Evolutionary conservation across 2,888 invertebrate genomes (phyloP), one percentile per base, ranked within the genome.

Genomic region (Phalera bucephala): DNA sequence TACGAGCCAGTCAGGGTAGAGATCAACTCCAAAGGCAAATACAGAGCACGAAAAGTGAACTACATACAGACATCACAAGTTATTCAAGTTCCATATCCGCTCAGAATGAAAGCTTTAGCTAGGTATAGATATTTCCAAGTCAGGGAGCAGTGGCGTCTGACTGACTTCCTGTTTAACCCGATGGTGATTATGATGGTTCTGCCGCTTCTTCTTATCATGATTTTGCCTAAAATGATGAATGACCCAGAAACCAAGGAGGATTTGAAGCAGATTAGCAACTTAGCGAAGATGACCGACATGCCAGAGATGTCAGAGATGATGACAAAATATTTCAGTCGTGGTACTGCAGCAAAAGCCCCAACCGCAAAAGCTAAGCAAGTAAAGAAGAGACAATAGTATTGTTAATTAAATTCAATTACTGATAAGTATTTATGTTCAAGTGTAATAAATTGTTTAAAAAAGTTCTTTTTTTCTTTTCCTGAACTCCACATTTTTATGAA

Each of bases 171-270:
- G 19, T 96, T 98, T 80, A 98, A 96, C 80, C 99, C 99, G 1
- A 99, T 99, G 98, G 96, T 99, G 3, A 91, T 99, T 45, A 99
- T 99, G 96, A 99, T 99, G 98, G 93, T 99, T 12, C 77, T 99
- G 48, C 99, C 99, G 0, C 85, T 99, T 17, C 72, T 98, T 2
- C 88, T 99, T 3, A 95, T 99, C 59, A 95, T 98, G 93, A 91
- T 99, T 45, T 82, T 99, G 64, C 98, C 99, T 0, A 98, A 98
- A 80, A 94, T 99, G 93, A 96, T 99, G 94, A 98, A 97, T 71
- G 99, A 99, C 83, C 98, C 99, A 2, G 98, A 99, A 78, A 96
- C 99, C 1, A 96, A 98, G 72, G 97, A 97, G 83, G 97, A 97
- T 84, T 94, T 97, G 90, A 97, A 98, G 81, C 97, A 98, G 72